Conservation (phyloP, 2,888 invertebrate species). For the Leptopilina drosophilae region DNA sequence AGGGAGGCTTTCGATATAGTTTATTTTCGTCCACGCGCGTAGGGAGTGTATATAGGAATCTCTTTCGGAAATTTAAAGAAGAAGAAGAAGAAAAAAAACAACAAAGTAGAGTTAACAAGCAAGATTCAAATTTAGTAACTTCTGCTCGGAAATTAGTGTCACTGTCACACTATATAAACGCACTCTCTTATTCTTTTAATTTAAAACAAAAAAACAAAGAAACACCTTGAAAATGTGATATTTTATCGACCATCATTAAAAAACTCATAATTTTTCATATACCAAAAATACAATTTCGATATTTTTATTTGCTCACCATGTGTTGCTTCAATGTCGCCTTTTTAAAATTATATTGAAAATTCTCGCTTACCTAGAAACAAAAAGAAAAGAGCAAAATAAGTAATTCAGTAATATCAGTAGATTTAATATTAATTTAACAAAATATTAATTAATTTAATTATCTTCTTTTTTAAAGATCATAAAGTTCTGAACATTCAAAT, state of each 20-base stretch:
- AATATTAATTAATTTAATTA: no score
- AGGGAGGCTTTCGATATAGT: background rate
- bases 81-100: background rate
- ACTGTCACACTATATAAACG: background rate
- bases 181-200: background rate
- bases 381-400: background rate
- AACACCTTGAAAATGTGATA: background rate
- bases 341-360: background rate
- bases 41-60: conserved; percentile 1
- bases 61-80: background rate
- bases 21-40: background rate
- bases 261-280: background rate
- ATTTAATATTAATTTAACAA: no score
- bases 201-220: background rate
- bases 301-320: no score
- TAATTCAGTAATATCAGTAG: no score
- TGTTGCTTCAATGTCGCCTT: no score
- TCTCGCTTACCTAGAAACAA: conserved; percentile 19
- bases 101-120: conserved; percentile 1
- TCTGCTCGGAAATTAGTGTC: background rate
- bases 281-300: no score
- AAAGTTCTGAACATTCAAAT: no score
- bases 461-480: no score
- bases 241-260: background rate
- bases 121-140: conserved; percentile 10